Conservation (phyloP, 2,797 vertebrate genomes). For the Coreius guichenoti region DNA sequence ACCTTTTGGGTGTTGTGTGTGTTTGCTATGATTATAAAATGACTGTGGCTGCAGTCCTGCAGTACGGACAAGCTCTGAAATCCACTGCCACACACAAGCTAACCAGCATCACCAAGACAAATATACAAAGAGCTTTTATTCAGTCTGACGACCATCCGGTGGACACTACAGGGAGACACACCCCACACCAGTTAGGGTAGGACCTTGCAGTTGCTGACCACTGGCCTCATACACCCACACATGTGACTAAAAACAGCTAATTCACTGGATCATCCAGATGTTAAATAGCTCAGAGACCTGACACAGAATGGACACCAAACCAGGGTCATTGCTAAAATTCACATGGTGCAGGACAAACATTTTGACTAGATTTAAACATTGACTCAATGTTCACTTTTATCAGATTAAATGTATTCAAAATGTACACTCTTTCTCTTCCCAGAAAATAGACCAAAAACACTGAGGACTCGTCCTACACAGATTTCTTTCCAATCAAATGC, state of each 20-base stretch:
- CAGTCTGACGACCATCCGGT: constrained; percentile 25
- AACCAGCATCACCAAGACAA: constrained; percentile 32
- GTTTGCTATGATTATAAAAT: constrained; percentile 25
- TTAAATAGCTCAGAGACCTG: constrained; percentile 39
- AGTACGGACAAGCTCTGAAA: constrained; percentile 9
- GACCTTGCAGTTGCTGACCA: constrained; percentile 52
- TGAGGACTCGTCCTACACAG: background rate
- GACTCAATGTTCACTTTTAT: background rate
- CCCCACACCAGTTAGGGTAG: constrained; percentile 37
- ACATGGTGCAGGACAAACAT: background rate
- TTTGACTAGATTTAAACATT: background rate
- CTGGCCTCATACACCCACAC: constrained; percentile 48
- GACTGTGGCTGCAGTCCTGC: background rate
- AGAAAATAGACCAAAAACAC: constrained; percentile 11
- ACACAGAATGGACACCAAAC: background rate
- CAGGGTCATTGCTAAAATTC: background rate
- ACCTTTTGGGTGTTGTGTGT: constrained; percentile 30
- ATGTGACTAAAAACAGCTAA: constrained; percentile 46
- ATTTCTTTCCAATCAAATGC: background rate
- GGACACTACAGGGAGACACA: constrained; percentile 38
- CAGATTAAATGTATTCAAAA: background rate
- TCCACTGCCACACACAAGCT: constrained; percentile 18
- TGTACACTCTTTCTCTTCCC: background rate
- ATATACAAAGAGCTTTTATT: constrained; percentile 28
- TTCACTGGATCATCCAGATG: constrained; percentile 48